Evolutionary conservation across 2,888 invertebrate species (phyloP).

Genomic region (Sinohyriopsis cumingii): DNA sequence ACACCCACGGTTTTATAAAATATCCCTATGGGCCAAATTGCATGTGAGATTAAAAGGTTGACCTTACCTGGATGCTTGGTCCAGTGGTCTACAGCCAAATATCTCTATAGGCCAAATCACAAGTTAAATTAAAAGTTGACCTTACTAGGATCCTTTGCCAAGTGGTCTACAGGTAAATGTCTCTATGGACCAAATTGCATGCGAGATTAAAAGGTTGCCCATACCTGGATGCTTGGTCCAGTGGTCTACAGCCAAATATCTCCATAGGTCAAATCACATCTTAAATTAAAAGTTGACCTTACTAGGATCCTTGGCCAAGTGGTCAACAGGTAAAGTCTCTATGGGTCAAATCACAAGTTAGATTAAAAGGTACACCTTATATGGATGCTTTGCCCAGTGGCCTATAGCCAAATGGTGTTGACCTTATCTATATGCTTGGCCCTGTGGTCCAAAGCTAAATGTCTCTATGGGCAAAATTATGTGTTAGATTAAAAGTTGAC

Average conservation of each 20-base stretch:
- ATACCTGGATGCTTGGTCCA: not conserved
- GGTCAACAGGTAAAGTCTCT: conserved; percentile 50
- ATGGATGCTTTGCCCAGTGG: not conserved
- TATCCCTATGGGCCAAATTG: too few relatives aligned
- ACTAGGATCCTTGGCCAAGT: conserved; percentile 60
- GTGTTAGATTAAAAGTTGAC: too few relatives aligned
- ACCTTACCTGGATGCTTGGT: not conserved
- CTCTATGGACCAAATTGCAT: too few relatives aligned
- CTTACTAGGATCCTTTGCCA: conserved; percentile 51
- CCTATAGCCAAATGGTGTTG: not conserved
- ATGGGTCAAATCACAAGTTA: too few relatives aligned
- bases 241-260: not conserved
- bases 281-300: not conserved
- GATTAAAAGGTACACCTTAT: too few relatives aligned
- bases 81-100: not conserved
- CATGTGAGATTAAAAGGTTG: too few relatives aligned
- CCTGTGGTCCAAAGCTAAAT: not conserved
- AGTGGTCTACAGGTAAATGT: conserved; percentile 59
- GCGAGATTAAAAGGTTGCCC: not conserved
- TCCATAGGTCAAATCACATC: not conserved
- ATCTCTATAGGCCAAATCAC: not conserved
- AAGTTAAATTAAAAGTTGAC: too few relatives aligned
- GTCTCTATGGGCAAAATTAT: not conserved
- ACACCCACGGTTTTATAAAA: too few relatives aligned
- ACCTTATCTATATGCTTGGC: not conserved